Base-by-base conservation (phyloP, 2,797 vertebrate genomes). In the Aeoliscus strigatus region DNA sequence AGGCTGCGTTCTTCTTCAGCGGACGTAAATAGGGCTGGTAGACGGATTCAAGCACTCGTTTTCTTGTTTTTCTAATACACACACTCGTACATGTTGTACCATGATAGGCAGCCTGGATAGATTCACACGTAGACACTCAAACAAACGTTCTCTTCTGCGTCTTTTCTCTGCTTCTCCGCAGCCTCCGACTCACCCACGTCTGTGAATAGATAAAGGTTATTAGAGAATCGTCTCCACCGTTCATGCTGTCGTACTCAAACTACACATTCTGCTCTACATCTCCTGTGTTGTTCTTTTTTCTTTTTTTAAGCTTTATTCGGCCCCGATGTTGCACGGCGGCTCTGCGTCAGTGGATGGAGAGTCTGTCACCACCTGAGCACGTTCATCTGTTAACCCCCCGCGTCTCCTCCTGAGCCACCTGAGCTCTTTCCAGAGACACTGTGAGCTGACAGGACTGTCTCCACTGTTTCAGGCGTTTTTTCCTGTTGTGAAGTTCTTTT, bases 361-460 rank as follows among this genome's bases (percentile, higher is more conserved):
- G 51, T 38, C 38, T 45, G 24, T 30, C 59, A 31, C 23, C 56
- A 14, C 39, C 34, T 28, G 25, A 4, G 42, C 32, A 13, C 40
- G 18, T 35, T 14, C 14, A 3, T 35, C 38, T 67, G 47, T 54
- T 16, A 27, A 54, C 6, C 41, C 38, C 14, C 36, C 37, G n/a
- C 36, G 51, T 14, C 51, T 41, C 25, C 51, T 42, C 51, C 51
- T 44, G 52, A 40, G 47, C 37, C 50, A 24, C 36, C 58, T 52
- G 50, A 54, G 68, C 68, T 59, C 50, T 58, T 45, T 51, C 56
- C 45, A 61, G 68, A 80, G 74, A 76, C 82, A 81, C 84, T 84
- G 83, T 88, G 84, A 84, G 79, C 60, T 51, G 48, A 66, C 56
- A 36, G 69, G 66, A 79, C 65, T 56, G 50, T 82, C 52, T 70